Evolutionary conservation across 2,113 vertebrate genomes (phyloP).

Genomic region (Etheostoma cragini): DNA sequence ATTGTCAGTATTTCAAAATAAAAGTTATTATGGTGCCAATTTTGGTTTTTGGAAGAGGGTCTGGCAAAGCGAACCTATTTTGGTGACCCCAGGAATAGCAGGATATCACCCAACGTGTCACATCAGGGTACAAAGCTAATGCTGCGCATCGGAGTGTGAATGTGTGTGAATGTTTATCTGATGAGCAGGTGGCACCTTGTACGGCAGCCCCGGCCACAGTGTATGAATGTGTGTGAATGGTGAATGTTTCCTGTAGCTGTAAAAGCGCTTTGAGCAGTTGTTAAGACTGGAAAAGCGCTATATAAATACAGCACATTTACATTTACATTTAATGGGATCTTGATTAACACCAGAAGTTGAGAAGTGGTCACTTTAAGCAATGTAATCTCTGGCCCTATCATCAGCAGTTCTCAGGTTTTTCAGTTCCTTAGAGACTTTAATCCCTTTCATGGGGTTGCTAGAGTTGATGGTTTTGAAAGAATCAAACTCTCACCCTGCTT

Average conservation of each 20-base stretch:
- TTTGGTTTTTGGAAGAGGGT: neutral
- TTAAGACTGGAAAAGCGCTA: no score
- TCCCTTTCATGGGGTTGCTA: neutral
- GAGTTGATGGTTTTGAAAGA: neutral
- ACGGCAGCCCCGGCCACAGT: no score
- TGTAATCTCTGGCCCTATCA: neutral
- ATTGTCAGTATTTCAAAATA: neutral
- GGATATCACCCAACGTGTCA: neutral
- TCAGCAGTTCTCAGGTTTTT: slow-evolving; percentile 2
- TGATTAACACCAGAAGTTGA: neutral
- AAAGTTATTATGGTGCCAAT: neutral
- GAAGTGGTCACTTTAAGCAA: neutral
- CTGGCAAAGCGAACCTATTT: neutral
- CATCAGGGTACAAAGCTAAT: no score
- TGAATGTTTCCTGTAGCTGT: no score
- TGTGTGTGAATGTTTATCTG: no score
- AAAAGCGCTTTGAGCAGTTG: no score
- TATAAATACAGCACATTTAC: no score
- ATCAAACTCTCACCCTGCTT: neutral
- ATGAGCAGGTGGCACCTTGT: no score
- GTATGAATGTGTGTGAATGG: no score
- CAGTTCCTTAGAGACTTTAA: neutral
- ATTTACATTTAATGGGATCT: neutral
- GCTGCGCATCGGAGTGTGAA: no score
- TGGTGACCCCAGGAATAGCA: neutral